Evolutionary conservation across 64 coral and sea anemone genomes (phyloP), one percentile per base, ranked within the genome.

Genomic region (Acropora tenuis): DNA sequence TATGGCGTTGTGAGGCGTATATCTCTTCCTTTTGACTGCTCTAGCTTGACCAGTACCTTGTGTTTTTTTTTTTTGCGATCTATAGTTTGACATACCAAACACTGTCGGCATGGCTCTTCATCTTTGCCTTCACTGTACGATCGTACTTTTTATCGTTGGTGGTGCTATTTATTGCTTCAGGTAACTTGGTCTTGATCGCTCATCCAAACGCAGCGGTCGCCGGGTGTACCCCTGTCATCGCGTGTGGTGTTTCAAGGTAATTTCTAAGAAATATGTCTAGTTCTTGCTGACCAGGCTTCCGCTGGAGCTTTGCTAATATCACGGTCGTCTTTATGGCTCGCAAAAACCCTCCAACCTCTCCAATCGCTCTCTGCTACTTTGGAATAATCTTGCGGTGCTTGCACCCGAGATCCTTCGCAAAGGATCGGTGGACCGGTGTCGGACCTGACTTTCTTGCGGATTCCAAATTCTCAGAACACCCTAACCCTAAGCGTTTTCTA

Each of bases 241-340:
- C 79, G 46, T 92, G 83, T 9, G 91, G 75, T 4, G 82, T 92
- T 11, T 73, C 74, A 17, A 75, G 7, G 41, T 87, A 92, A 46
- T 92, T 92, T 7, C 58, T 63, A 12, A 92, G 69, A 2, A 92
- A 2, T 53, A 0, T 87, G 58, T 69, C 40, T 4, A 92, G 57
- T 55, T 86, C 85, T 30, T 30, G 30, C 30, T 30, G 30, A 30
- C 30, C 30, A 30, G 30, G 30, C 30, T 30, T 30, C 30, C 30
- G 30, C 30, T 30, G 30, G 30, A 30, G 30, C 30, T 30, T 30
- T 30, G 30, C 30, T 30, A 30, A 30, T 30, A 30, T 30, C 30
- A 30, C 30, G 30, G 30, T 30, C 30, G 30, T 30, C 30, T 30
- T 30, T 30, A 30, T 30, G 30, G 30, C 30, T 30, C 30, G 30